Evolutionary conservation across 2,888 invertebrate species (phyloP), one percentile per base, ranked within the genome.

Genomic region (Tridacna crocea): DNA sequence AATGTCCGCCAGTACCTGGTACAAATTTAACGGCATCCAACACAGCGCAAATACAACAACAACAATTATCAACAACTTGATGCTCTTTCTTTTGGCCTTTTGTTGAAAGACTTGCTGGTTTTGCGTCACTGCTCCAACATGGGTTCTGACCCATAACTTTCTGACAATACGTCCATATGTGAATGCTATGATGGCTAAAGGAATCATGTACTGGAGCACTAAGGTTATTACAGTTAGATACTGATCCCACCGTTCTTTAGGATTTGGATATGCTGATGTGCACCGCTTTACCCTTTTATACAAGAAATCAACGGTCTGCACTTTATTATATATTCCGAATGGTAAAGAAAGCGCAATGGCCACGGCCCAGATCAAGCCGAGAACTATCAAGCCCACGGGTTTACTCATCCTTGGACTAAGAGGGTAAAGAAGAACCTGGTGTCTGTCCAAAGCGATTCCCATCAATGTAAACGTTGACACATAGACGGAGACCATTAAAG

Each of bases 1-100:
- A 61, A 94, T 90, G 84, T 94, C 93, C 11, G 93, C 92, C 63
- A 95, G 91, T 15, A 95, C 85, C 82, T 95, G 95, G 85, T 95
- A 95, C 66, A 94, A 84, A 77, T 95, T 95, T 24, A 95, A 93
- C 0, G 96, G 95, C 85, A 95, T 91, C 95, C 95, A 95, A 79
- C 94, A 95, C 4, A 94, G 75, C 3, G 94, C 94, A 89, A 95
- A 95, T 27, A 94, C 92, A 17, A 94, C 90, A 19, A 95, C 94
- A 3, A 95, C 95, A 10, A 94, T 87, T 22, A 95, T 92, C 26
- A 95, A 90, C 93, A 95, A 94, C 88, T 94, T 94, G 73, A 95
- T 95, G 48, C 95, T 95, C 85, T 94, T 94, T 73, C 93, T 90
- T 81, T 95, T 94, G 10, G 94, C 93, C 47, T 92, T 88, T 4